These are phyloP conservation scores for Hanleya hanleyi DNA, from an alignment of 2,888 invertebrate genomes.

Conservation along the genomic window DNA sequence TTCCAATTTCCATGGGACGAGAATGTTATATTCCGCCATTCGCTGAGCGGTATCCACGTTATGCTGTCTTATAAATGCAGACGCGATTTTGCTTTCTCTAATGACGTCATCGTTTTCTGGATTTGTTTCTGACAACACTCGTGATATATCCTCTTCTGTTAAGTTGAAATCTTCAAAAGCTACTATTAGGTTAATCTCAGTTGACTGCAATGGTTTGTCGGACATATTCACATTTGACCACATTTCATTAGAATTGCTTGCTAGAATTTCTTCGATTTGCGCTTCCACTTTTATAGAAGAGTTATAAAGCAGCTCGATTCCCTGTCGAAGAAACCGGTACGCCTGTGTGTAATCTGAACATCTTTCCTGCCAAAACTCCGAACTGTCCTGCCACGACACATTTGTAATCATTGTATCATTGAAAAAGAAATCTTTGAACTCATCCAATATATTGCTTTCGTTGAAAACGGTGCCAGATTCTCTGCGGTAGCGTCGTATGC, in stretches of 20 bases:
- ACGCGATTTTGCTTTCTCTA: background rate
- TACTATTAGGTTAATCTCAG: background rate
- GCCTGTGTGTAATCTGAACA: background rate
- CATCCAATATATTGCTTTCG: background rate
- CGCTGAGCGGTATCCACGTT: background rate
- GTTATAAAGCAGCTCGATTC: background rate
- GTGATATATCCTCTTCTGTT: background rate
- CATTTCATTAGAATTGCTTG: too few species aligned
- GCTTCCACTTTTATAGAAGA: background rate
- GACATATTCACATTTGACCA: too few species aligned
- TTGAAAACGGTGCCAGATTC: background rate
- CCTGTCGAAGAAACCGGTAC: background rate
- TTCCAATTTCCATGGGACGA: background rate
- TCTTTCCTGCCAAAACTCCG: background rate
- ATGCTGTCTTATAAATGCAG: background rate
- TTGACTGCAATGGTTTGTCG: too few species aligned
- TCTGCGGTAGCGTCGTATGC: background rate
- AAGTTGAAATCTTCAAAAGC: background rate
- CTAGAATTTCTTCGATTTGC: background rate
- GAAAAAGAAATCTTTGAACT: background rate
- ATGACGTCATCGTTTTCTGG: background rate
- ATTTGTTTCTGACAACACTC: background rate
- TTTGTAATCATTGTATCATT: background rate
- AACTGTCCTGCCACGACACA: background rate
- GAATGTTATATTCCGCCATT: background rate